Evolutionary conservation across 1,140 invertebrate species (phyloP).

Genomic region (Scaptomyza pallida): DNA sequence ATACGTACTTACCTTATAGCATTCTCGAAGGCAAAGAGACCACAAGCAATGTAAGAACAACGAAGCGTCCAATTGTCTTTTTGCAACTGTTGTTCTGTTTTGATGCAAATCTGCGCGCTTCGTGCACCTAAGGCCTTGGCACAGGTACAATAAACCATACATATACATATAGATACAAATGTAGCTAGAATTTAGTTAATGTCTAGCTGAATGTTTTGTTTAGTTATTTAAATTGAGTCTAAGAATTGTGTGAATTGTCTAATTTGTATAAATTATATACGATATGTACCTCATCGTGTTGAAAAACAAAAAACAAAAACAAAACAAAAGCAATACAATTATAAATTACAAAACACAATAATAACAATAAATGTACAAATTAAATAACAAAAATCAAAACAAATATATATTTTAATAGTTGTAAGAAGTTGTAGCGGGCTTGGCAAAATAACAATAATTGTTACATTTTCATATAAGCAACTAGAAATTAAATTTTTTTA

Average conservation of each 20-base stretch:
- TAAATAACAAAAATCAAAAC: slow-evolving; percentile 18
- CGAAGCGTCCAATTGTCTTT: slow-evolving; percentile 84
- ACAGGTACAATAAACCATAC: slow-evolving; percentile 36
- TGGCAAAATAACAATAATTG: slow-evolving; percentile 55
- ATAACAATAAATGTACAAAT: slow-evolving; percentile 69
- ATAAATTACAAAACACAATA: slow-evolving; percentile 54
- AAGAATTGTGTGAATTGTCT: slow-evolving; percentile 8
- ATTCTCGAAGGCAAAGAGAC: slow-evolving; percentile 61
- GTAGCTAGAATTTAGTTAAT: slow-evolving; percentile 35
- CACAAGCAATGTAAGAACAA: slow-evolving; percentile 84
- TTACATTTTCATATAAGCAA: slow-evolving; percentile 12
- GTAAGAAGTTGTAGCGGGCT: slow-evolving; percentile 59
- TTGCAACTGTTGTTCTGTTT: slow-evolving; percentile 84
- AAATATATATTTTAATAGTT: slow-evolving; percentile 7
- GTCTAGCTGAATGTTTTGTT: slow-evolving; percentile 32
- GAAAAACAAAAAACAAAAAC: slow-evolving; percentile 48
- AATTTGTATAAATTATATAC: slow-evolving; percentile 71
- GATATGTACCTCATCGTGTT: slow-evolving; percentile 78
- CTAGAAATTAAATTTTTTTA: slow-evolving; percentile 18
- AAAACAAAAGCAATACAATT: slow-evolving; percentile 64
- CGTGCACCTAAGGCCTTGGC: slow-evolving; percentile 57
- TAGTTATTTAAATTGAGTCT: slow-evolving; percentile 4
- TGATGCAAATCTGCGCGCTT: slow-evolving; percentile 75
- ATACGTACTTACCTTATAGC: no score
- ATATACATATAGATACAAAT: slow-evolving; percentile 12